A percentile compares a stretch with the other conserved stretches of the same genome.
phyloP scores from a whole-genome alignment of 1,140 invertebrate genomes.

The silkworm (Bombyx mori) region ASM3026992v2 NC_085114.1:14635001-14635500 shows the following conservation, averaged over 20 bases:
- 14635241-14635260: constrained; percentile 31
- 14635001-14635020: no score
- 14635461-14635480: no score
- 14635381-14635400: no score
- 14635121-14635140: constrained; percentile 42
- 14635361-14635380: no score
- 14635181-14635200: constrained; percentile 32
- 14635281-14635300: no score
- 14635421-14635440: no score
- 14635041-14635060: not conserved
- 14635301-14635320: no score
- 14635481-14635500: no score
- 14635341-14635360: no score
- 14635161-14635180: constrained; percentile 12
- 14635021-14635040: not conserved
- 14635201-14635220: constrained; percentile 22
- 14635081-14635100: not conserved
- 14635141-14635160: constrained; percentile 31
- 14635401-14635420: no score
- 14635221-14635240: constrained; percentile 41
- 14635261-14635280: constrained; percentile 18
- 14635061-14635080: not conserved
- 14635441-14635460: no score
- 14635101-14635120: not conserved
- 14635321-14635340: no score